Conservation (phyloP, 64 coral and sea anemone species). For the Astreopora myriophthalma region DNA sequence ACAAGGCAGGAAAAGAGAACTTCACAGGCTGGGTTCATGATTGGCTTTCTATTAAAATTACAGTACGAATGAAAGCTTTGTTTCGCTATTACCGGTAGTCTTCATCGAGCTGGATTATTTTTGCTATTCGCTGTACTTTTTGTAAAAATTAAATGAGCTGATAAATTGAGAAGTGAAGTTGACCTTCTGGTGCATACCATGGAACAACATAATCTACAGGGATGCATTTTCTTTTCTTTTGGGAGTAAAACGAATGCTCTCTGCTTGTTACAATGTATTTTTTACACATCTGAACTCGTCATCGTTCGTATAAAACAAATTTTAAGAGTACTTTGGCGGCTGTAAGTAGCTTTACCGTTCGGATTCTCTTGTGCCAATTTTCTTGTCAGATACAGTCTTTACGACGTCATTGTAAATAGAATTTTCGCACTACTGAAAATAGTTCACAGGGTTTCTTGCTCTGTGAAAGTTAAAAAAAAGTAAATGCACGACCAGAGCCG, state of each 20-base stretch:
- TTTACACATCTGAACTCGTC: neutral
- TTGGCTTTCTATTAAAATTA: no score
- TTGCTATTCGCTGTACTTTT: neutral
- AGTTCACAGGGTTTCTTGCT: neutral
- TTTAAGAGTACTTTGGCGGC: neutral
- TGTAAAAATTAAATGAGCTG: neutral
- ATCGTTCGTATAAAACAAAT: constrained; percentile 23
- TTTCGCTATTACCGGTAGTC: neutral
- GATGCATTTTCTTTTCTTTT: neutral
- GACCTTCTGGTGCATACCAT: neutral
- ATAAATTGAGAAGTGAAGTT: neutral
- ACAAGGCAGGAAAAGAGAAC: neutral
- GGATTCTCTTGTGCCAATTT: neutral
- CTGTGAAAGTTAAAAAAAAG: neutral
- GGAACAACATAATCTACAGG: neutral
- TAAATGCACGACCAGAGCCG: neutral
- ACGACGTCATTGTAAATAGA: neutral
- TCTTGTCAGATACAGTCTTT: no score
- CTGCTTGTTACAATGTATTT: neutral
- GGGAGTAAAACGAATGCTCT: neutral
- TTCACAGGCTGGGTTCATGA: no score
- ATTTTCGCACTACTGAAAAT: neutral
- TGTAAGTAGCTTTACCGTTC: neutral
- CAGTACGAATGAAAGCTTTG: neutral
- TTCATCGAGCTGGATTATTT: constrained; percentile 10